Conservation (phyloP, 2,888 invertebrate species). For the Polydrusus pterygomalis region DNA sequence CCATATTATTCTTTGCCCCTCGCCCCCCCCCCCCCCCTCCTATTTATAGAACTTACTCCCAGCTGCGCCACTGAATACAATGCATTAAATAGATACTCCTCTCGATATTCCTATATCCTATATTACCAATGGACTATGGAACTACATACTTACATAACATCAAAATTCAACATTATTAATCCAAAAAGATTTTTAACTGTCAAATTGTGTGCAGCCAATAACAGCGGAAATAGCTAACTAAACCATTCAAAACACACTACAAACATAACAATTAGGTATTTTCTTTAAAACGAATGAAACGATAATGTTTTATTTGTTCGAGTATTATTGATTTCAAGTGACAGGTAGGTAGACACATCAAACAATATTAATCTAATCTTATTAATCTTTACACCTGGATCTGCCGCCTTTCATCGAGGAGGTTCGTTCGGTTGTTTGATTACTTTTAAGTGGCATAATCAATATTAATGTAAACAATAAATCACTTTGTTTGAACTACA, state of each 20-base stretch:
- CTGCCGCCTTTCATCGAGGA: slow-evolving; percentile 42
- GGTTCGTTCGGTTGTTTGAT: slow-evolving; percentile 27
- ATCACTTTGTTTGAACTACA: slow-evolving; percentile 32
- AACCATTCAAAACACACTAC: not conserved
- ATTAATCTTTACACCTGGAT: slow-evolving; percentile 40
- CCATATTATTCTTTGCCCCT: too few species aligned
- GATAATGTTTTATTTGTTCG: slow-evolving; percentile 23
- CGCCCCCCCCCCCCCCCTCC: too few species aligned
- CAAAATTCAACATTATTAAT: too few species aligned
- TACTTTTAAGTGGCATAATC: slow-evolving; percentile 27
- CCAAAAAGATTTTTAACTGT: too few species aligned
- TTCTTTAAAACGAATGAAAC: not conserved
- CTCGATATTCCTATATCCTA: too few species aligned
- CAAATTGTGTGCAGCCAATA: not conserved
- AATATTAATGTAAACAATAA: slow-evolving; percentile 32
- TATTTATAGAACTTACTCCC: too few species aligned
- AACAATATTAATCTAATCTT: slow-evolving; percentile 38
- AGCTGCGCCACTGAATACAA: too few species aligned
- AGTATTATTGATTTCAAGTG: slow-evolving; percentile 26
- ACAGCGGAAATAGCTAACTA: not conserved
- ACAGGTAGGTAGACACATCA: slow-evolving; percentile 43
- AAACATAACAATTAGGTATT: not conserved
- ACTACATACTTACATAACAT: too few species aligned
- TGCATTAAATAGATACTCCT: too few species aligned
- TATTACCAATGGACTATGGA: too few species aligned